Base-by-base conservation (phyloP, 2,888 invertebrate genomes). In the Lamellibrachia satsuma region DNA sequence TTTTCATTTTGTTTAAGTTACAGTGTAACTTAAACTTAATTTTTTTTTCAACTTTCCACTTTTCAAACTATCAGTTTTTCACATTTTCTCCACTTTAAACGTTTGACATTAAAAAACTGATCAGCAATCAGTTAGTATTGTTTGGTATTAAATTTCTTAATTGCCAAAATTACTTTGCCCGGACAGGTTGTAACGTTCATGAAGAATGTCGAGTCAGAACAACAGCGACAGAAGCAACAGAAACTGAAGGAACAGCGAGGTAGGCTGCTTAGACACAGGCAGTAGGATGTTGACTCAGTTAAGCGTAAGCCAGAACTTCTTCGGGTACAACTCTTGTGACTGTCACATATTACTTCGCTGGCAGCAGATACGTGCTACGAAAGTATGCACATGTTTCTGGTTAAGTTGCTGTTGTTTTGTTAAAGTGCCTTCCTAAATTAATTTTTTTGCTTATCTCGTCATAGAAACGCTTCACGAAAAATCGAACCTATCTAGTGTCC, bases 161-260 rank as follows among this genome's bases (percentile, higher is more conserved):
- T 75, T 75, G 11, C 3, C 27, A 6, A 91, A 22, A 75, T 75
- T 75, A 22, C 75, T 75, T 75, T 75, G 75, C n/a, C 22, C 15
- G 55, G 75, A 75, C 57, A 93, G 93, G 93, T 93, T 90, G 93
- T 93, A 1, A 39, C 92, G 7, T 93, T 93, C 90, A 93, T 93
- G 93, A 93, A 92, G 90, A 57, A 92, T 52, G 92, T 93, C 9
- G 57, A 92, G 22, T 90, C 92, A 39, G 93, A 93, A 15, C 27
- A 92, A 27, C 93, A 93, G 51, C 52, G 92, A 90, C 57, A 93
- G 39, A 75, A 60, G 57, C 93, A 93, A 52, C 93, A 92, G 90
- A 51, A 90, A 91, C 91, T 93, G 9, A 52, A 93, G 75, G 75
- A 93, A 60, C 52, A 93, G 90, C 27, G 92, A 93, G 93, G 93